These are phyloP conservation scores for Macaca nemestrina DNA, from an alignment of 2,113 vertebrate genomes.

Conservation along the genomic window DNA sequence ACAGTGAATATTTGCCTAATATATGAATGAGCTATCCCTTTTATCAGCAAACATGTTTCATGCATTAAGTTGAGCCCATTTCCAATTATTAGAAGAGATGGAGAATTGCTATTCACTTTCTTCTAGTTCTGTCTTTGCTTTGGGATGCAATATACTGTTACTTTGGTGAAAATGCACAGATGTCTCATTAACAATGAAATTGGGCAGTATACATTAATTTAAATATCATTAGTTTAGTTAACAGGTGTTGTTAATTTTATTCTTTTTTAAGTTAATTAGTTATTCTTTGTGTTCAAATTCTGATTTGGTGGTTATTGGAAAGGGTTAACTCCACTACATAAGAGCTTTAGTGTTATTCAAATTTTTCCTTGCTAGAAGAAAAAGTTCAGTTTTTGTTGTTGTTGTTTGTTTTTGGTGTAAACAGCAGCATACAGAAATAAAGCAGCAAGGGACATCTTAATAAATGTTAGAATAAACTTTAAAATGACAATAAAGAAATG, in stretches of 20 bases:
- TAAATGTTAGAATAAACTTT: neutral
- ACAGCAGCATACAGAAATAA: neutral
- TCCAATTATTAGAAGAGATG: neutral
- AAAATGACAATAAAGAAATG: neutral
- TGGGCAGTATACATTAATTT: neutral
- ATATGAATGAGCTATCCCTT: neutral
- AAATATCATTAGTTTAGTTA: neutral
- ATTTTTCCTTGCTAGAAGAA: neutral
- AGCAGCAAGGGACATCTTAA: neutral
- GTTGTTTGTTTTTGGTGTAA: neutral
- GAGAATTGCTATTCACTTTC: neutral
- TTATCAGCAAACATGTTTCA: neutral
- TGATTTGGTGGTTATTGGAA: neutral
- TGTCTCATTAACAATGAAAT: neutral
- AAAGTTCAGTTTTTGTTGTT: neutral
- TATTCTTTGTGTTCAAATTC: neutral
- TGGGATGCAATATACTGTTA: neutral
- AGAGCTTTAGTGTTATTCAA: neutral
- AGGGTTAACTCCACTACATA: neutral
- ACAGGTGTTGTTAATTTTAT: neutral
- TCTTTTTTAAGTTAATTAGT: neutral
- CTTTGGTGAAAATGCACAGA: neutral
- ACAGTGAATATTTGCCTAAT: neutral
- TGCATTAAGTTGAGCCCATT: neutral
- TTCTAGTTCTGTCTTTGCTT: neutral